Base-by-base conservation (phyloP, 2,888 invertebrate genomes). In the Nemapogon koenigi region DNA sequence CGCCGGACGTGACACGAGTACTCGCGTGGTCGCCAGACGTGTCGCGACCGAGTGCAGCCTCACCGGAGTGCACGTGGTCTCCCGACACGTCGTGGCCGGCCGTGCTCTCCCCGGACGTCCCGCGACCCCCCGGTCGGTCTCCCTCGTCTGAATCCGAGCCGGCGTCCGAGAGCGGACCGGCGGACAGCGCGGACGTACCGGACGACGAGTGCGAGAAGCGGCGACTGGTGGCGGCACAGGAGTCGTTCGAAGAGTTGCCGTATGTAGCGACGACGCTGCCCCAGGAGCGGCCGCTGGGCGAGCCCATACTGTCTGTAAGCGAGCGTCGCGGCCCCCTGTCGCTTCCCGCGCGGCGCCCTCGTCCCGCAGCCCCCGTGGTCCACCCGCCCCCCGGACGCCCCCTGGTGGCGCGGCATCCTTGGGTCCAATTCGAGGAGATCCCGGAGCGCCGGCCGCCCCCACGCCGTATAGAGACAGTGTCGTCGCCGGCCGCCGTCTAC, bases 241-340 rank as follows among this genome's bases (percentile, higher is more conserved):
- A 92, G 57, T 92, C 92, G 26, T 89, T 91, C 56, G 92, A 92
- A 53, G 91, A 91, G 66, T 76, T 94, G 55, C 94, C 94, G 2
- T 93, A 91, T 61, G 86, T 94, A 54, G 93, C 94, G 40, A 93
- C 94, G n/a, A 94, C 93, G 38, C 71, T 94, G 55, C 94, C 94
- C 14, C 82, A 86, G 59, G 94, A 94, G 70, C 85, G 93, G 45
- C 88, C 92, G 11, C 84, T 89, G 43, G 91, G 89, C 16, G 73
- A 92, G 46, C 88, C 91, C 13, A 86, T 94, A 53, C 83, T 93
- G 46, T 92, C 94, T 16, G 85, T 92, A 50, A 63, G 53, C 62
- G 83, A 55, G 49, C 75, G 72, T 46, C 51, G 40, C 67, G 62
- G 46, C 55, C 49, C 38, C 14, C 39, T 7, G 27, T 33, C 46